Percentiles rank a stretch among this genome's conserved stretches.
These are phyloP conservation scores for Crepidodera aurea DNA, from an alignment of 2,888 invertebrate species.

Conservation along the genomic window DNA sequence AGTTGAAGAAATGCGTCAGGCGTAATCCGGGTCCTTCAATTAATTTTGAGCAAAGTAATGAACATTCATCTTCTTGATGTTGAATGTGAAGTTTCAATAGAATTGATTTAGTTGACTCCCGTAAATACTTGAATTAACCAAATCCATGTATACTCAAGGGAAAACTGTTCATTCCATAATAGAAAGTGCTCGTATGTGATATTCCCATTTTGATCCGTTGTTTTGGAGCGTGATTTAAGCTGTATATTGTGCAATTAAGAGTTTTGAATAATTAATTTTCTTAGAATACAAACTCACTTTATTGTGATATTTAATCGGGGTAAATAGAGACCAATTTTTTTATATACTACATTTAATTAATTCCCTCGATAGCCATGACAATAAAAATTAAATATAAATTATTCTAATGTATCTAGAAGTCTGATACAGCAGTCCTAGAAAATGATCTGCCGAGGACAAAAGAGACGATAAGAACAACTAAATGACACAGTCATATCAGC, in stretches of 20 bases:
- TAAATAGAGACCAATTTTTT: too few relatives aligned
- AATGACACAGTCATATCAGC: too few relatives aligned
- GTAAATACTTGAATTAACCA: constrained; percentile 30
- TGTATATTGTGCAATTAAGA: neutral
- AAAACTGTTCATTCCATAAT: constrained; percentile 30
- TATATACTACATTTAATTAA: too few relatives aligned
- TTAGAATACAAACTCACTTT: too few relatives aligned
- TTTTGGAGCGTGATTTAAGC: neutral
- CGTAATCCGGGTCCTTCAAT: neutral
- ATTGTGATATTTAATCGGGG: too few relatives aligned
- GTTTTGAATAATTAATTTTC: neutral
- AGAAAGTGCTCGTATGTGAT: constrained; percentile 28
- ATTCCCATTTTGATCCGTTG: constrained; percentile 29
- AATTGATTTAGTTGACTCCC: constrained; percentile 29
- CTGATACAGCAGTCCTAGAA: too few relatives aligned
- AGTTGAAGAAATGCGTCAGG: neutral
- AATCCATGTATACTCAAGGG: constrained; percentile 28
- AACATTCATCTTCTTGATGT: constrained; percentile 36
- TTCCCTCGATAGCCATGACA: too few relatives aligned
- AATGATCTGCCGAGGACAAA: too few relatives aligned
- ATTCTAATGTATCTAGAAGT: too few relatives aligned
- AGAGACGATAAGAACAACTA: too few relatives aligned
- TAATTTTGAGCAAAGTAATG: constrained; percentile 10
- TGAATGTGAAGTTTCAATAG: constrained; percentile 28
- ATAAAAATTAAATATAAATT: too few relatives aligned